Evolutionary conservation across 2,113 vertebrate genomes (phyloP), one percentile per base, ranked within the genome.

Genomic region (Gasterosteus nipponicus): DNA sequence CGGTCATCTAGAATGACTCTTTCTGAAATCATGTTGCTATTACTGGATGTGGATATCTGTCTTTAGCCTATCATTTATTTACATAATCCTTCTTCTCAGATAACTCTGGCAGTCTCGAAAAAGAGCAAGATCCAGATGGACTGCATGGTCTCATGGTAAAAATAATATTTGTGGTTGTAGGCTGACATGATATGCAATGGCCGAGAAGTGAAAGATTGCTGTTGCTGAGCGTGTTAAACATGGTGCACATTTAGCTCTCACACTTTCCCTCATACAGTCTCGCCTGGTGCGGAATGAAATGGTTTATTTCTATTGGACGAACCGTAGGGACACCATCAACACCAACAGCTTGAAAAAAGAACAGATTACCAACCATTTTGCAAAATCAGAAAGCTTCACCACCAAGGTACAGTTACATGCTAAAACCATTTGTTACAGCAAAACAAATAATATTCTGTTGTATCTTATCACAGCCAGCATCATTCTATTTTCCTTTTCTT

Each of bases 271-370:
- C 3, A 5, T 53, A 47, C 53, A 97, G 97, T 97, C 95, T 68
- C 86, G 81, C 39, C 82, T 97, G 86, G 94, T 96, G 66, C 90
- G 86, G 19, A 93, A 97, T 19, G 94, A 96, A 93, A 86, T 76
- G 33, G 93, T 95, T 0, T 94, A 96, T 83, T 96, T 99, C 83
- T 94, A 95, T 73, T 98, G 97, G 96, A 95, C 95, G 33, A 94
- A 88, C 35, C 87, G 78, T 22, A 86, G 92, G 10, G 71, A 93
- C 0, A 53, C 88, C 0, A 51, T 95, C 0, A 86, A 96, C 78
- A 78, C 53, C n/a, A 85, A 47, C 19, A 75, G 79, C 49, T 92
- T 98, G 69, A 89, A 73, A 53, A 96, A 94, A 86, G 95, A 97
- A 42, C 96, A 98, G 85, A 90, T 96, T 69, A 89, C 91, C 73